Percentiles rank a stretch among this genome's conserved stretches.
These are phyloP conservation scores for Monochamus alternatus DNA, from an alignment of 2,888 invertebrate species.

Conservation along the genomic window DNA sequence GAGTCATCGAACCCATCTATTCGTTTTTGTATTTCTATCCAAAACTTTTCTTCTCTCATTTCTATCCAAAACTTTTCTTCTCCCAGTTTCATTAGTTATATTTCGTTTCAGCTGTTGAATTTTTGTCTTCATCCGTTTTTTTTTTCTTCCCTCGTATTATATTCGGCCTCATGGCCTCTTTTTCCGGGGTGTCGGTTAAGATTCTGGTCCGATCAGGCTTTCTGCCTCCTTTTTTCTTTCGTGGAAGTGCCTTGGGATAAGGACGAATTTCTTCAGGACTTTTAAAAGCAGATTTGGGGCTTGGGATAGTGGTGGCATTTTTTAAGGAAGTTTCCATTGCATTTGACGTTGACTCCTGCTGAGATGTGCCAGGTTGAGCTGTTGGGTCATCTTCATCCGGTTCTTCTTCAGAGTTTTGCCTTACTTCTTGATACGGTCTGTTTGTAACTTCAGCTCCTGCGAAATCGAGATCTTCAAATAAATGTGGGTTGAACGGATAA, in stretches of 20 bases:
- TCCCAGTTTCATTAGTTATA: constrained; percentile 36
- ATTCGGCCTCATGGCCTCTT: constrained; percentile 36
- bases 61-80: constrained; percentile 11
- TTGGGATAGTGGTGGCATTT: constrained; percentile 32
- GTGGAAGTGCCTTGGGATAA: no score
- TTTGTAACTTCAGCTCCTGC: constrained; percentile 43
- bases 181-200: constrained; percentile 39
- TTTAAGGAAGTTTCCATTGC: constrained; percentile 20
- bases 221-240: no score
- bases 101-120: constrained; percentile 32
- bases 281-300: no score
- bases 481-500: constrained; percentile 44
- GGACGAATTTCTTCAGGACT: no score
- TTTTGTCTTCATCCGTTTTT: no score
- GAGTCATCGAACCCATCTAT: constrained; percentile 21
- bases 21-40: constrained; percentile 36
- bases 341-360: constrained; percentile 19
- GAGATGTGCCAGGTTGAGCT: constrained; percentile 19
- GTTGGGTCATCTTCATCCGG: constrained; percentile 34
- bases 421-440: constrained; percentile 39
- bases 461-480: constrained; percentile 44
- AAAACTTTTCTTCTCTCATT: no score
- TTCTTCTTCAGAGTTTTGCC: constrained; percentile 32
- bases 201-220: constrained; percentile 40
- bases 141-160: no score